Percentiles rank a stretch among this genome's conserved stretches.
Conservation (phyloP, 2,797 vertebrate genomes). For the Lacerta bilineata region DNA sequence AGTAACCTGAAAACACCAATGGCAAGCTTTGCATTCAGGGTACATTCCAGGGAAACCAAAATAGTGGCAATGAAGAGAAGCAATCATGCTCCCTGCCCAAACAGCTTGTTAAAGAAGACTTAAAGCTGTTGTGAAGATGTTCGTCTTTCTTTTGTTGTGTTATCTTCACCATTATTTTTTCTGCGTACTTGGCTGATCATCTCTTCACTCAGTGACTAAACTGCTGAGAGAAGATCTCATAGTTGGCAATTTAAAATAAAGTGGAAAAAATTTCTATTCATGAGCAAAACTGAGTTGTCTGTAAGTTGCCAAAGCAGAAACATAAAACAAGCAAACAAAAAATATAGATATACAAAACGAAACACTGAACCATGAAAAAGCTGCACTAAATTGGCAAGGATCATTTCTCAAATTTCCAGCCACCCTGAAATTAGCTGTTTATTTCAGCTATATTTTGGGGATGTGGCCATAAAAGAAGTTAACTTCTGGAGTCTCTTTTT, state of each 20-base stretch:
- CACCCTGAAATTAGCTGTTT: too few species aligned
- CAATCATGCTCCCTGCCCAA: neutral
- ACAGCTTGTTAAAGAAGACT: conserved; percentile 33
- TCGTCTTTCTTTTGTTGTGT: neutral
- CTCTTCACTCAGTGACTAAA: conserved; percentile 4
- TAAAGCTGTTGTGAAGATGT: neutral
- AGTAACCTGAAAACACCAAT: too few species aligned
- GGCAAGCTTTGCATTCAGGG: too few species aligned
- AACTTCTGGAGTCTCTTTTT: too few species aligned
- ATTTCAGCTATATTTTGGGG: too few species aligned
- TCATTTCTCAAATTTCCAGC: too few species aligned
- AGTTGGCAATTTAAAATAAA: conserved; percentile 6
- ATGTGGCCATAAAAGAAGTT: too few species aligned
- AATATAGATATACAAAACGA: neutral
- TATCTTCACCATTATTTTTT: conserved; percentile 25
- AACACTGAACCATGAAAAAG: neutral
- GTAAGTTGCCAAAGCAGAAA: neutral
- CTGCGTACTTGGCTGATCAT: neutral
- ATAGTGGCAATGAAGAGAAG: neutral
- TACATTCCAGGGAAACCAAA: neutral
- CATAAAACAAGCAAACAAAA: neutral
- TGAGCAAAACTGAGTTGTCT: neutral
- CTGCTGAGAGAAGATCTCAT: conserved; percentile 27
- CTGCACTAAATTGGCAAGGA: too few species aligned
- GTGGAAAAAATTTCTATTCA: neutral